Evolutionary conservation across 2,888 invertebrate species (phyloP), one percentile per base, ranked within the genome.

Genomic region (Cantharis nigra): DNA sequence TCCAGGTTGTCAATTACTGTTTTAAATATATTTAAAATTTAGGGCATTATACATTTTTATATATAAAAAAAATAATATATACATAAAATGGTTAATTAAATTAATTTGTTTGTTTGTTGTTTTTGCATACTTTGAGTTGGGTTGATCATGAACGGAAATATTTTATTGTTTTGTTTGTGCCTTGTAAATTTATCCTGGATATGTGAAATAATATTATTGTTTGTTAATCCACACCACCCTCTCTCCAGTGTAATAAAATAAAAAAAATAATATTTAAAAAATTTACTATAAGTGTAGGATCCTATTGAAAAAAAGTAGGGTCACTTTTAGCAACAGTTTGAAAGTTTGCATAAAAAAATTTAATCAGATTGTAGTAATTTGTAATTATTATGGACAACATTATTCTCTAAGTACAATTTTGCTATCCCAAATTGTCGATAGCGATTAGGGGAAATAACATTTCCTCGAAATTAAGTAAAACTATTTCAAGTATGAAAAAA

Each of bases 221-320:
- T 67, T 67, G 18, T 67, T 67, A 18, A 69, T 69, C 28, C 28
- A 69, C 69, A 69, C 33, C 65, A 23, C 65, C 20, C 65, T 67
- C 26, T 67, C 65, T 69, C 65, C 65, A 67, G 26, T 67, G 65
- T 67, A 67, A 67, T 23, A 67, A 18, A 64, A 69, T 69, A 64
- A 67, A 67, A 67, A 16, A 26, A 23, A 72, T 20, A 76, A 80
- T 81, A 80, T 81, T 80, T 78, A 81, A 80, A 49, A 49, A 78
- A 80, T 78, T 77, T 80, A 79, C 80, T 78, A 73, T 81, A 81
- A 80, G 79, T 80, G 82, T 82, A 83, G 82, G 79, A 81, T 80
- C 80, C 81, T 67, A 26, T 81, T 30, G 26, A 10, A 30, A 30
- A 13, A 49, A 49, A 7, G 13, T 49, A 81, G 81, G 69, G 79